Evolutionary conservation across 2,113 vertebrate species (phyloP).

Genomic region (Myodes glareolus): DNA sequence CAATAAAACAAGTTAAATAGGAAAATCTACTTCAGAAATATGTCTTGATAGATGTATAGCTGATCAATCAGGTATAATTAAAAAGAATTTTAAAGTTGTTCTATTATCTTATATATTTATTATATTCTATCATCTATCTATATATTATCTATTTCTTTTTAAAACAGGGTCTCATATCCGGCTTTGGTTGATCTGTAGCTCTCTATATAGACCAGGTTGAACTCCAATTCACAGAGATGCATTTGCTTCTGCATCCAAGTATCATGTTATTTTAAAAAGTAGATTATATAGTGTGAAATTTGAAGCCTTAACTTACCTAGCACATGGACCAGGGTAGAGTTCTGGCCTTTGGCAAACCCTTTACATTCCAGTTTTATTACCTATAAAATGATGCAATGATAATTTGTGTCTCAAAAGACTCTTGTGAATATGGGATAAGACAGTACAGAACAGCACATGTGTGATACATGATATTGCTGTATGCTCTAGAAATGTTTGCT

Average conservation of each 20-base stretch:
- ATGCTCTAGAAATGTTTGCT: background rate
- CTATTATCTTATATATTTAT: background rate
- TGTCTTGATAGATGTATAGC: background rate
- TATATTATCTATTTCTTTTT: background rate
- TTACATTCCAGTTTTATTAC: conserved; percentile 7
- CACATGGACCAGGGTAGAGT: background rate
- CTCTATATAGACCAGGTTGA: background rate
- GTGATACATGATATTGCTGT: background rate
- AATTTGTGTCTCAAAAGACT: conserved; percentile 4
- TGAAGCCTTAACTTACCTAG: background rate
- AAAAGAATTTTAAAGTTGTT: background rate
- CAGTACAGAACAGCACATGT: background rate
- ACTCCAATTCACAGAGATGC: background rate
- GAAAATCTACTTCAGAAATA: background rate
- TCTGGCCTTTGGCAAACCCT: background rate
- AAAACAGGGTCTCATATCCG: background rate
- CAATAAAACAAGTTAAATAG: background rate
- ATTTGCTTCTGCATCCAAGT: background rate
- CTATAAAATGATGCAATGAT: background rate
- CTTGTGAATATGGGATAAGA: background rate
- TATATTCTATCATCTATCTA: background rate
- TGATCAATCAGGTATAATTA: background rate
- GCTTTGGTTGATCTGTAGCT: background rate
- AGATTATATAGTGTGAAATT: background rate
- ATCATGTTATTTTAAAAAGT: background rate